Evolutionary conservation across 2,888 invertebrate species (phyloP).

Genomic region (Sipha maydis): DNA sequence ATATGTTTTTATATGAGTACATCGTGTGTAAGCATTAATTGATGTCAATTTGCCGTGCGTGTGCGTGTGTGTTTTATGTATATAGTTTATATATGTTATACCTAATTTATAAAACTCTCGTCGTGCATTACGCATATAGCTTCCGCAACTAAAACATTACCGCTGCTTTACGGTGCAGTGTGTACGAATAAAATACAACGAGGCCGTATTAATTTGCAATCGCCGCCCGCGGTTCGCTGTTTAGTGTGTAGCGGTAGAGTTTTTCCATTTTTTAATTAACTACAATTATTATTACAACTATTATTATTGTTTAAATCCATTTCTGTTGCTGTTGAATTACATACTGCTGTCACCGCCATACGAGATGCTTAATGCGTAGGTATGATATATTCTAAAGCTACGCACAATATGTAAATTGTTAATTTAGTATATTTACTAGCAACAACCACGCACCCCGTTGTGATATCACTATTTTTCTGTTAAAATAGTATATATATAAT

Average conservation of each 20-base stretch:
- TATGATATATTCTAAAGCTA: background rate
- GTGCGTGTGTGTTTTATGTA: background rate
- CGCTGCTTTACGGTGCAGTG: background rate
- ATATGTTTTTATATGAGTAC: background rate
- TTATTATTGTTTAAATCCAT: background rate
- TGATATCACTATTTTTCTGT: background rate
- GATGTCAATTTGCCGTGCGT: constrained; percentile 51
- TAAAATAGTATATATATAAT: background rate
- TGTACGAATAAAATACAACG: constrained; percentile 9
- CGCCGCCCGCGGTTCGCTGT: background rate
- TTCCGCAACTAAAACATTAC: constrained; percentile 40
- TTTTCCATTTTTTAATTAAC: constrained; percentile 34
- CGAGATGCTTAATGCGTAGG: background rate
- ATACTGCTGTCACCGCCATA: background rate
- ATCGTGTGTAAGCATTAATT: constrained; percentile 48
- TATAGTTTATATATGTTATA: background rate
- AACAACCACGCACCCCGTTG: background rate
- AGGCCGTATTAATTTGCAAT: constrained; percentile 53
- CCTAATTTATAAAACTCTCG: constrained; percentile 2
- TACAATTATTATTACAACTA: background rate
- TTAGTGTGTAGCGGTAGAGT: background rate
- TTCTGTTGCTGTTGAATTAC: background rate
- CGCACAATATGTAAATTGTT: too few relatives aligned
- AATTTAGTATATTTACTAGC: too few relatives aligned
- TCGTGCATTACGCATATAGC: background rate